Conservation (phyloP, 2,888 invertebrate species). For the Pandemis corylana region DNA sequence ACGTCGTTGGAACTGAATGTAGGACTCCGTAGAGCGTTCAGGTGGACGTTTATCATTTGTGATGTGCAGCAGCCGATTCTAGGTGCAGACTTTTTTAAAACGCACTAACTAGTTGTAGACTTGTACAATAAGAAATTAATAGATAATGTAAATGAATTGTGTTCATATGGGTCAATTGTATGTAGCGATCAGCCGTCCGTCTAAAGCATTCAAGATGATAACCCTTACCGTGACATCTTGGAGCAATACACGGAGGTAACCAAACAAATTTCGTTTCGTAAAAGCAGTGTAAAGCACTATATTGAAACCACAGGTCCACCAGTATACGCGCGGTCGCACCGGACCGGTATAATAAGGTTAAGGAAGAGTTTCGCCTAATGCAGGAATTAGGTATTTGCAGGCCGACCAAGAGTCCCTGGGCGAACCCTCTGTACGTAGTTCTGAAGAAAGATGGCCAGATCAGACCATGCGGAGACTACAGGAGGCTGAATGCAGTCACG, state of each 20-base stretch:
- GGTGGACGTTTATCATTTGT: no score
- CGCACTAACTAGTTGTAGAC: no score
- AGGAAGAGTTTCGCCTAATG: slow-evolving; percentile 2
- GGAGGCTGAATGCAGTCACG: slow-evolving; percentile 54
- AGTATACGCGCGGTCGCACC: neutral
- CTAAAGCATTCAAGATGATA: no score
- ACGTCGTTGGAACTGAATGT: no score
- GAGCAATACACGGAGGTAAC: neutral
- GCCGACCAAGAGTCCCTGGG: slow-evolving; percentile 38
- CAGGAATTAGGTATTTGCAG: slow-evolving; percentile 3
- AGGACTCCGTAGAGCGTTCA: no score
- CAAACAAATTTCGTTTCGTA: neutral
- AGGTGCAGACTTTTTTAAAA: no score
- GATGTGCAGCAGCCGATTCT: no score
- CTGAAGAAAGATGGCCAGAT: neutral
- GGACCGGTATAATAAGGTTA: slow-evolving; percentile 1
- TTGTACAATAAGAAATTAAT: no score
- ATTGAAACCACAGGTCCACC: slow-evolving; percentile 16
- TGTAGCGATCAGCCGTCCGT: no score
- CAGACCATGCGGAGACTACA: slow-evolving; percentile 33
- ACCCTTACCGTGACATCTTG: neutral
- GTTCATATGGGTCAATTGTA: no score
- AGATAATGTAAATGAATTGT: no score
- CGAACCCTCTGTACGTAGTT: slow-evolving; percentile 22
- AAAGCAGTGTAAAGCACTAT: neutral